Conservation (phyloP, 2,888 invertebrate genomes). For the Sisyra nigra region DNA sequence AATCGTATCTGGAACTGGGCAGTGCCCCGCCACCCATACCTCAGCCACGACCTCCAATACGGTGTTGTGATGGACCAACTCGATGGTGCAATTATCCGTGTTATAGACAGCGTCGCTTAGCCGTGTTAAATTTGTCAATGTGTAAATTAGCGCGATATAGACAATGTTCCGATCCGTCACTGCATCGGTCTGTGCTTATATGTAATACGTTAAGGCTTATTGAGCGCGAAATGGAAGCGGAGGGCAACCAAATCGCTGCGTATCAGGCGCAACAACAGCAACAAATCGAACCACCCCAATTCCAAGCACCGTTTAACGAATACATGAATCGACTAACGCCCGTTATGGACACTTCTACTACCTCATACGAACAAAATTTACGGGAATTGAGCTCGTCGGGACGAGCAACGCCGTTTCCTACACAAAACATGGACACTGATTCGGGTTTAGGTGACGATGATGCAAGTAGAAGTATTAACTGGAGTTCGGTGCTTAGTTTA, state of each 20-base stretch:
- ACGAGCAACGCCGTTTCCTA: constrained; percentile 54
- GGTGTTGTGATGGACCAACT: constrained; percentile 55
- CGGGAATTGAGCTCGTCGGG: constrained; percentile 35
- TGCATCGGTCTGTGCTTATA: constrained; percentile 80
- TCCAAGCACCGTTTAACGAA: constrained; percentile 16
- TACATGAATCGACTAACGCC: constrained; percentile 11
- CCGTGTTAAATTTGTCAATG: constrained; percentile 84
- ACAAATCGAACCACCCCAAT: constrained; percentile 26
- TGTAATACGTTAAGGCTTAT: constrained; percentile 82
- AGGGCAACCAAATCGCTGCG: constrained; percentile 31
- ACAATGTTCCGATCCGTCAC: constrained; percentile 77
- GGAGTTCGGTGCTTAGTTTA: constrained; percentile 79
- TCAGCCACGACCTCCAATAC: constrained; percentile 14
- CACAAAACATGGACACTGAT: constrained; percentile 41
- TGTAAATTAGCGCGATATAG: constrained; percentile 76
- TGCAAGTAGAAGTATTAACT: constrained; percentile 67
- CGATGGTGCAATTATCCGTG: constrained; percentile 70
- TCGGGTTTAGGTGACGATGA: constrained; percentile 64
- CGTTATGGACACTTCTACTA: constrained; percentile 8
- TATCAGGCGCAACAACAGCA: constrained; percentile 26
- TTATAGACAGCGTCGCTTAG: constrained; percentile 70
- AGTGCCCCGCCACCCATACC: constrained; percentile 29
- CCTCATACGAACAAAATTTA: constrained; percentile 26
- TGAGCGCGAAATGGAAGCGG: constrained; percentile 74
- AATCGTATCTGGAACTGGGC: constrained; percentile 76